These are phyloP conservation scores for Parauchenoglanis punctatus DNA, from an alignment of 2,797 vertebrate species.

Conservation along the genomic window DNA sequence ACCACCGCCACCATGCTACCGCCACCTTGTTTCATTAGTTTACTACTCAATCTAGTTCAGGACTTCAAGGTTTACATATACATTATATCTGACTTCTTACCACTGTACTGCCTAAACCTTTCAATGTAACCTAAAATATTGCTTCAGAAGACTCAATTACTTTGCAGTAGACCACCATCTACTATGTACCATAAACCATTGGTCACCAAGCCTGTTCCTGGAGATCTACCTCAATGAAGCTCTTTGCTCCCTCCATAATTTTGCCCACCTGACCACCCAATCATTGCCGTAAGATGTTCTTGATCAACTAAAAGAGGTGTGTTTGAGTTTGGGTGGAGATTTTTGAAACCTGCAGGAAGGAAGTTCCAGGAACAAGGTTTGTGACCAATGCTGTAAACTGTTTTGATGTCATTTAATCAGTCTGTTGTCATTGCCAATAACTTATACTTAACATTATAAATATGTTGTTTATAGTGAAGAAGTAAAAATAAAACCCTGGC, in stretches of 20 bases:
- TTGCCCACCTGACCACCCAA: too few species aligned
- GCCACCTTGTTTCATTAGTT: background rate
- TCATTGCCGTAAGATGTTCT: too few species aligned
- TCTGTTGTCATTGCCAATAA: background rate
- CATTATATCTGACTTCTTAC: background rate
- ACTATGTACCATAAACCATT: too few species aligned
- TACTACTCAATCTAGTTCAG: background rate
- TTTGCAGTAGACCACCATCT: background rate
- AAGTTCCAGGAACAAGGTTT: too few species aligned
- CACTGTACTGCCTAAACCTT: background rate
- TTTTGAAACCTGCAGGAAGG: too few species aligned
- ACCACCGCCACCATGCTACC: background rate
- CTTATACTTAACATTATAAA: too few species aligned
- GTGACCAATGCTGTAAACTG: background rate
- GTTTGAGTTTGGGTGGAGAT: too few species aligned
- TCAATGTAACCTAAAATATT: background rate
- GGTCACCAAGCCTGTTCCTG: too few species aligned
- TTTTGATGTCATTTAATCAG: background rate
- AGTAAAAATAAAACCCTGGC: background rate
- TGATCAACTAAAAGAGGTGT: too few species aligned
- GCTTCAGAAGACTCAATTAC: background rate
- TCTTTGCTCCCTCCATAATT: too few species aligned
- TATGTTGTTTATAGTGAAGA: background rate
- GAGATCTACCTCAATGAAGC: too few species aligned
- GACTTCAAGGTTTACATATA: background rate